Conservation (phyloP, 2,113 vertebrate genomes). For the Choloepus hoffmanni region DNA sequence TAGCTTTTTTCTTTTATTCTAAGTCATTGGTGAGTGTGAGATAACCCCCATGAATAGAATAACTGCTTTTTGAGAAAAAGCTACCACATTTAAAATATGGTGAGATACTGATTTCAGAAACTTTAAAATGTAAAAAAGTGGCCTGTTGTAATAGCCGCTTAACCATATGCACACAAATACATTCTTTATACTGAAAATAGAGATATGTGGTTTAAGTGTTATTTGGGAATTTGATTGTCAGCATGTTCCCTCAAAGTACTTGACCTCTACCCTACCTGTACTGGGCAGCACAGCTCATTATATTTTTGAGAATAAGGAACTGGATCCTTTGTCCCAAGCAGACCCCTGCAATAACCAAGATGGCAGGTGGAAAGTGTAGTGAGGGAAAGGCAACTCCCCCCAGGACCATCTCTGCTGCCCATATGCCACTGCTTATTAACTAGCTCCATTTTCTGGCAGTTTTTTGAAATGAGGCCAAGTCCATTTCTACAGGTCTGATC, state of each 20-base stretch:
- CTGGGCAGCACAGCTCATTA: background rate
- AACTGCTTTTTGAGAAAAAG: background rate
- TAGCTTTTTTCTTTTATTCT: background rate
- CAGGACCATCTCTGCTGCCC: background rate
- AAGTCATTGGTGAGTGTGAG: background rate
- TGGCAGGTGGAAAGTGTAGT: background rate
- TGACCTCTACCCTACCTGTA: background rate
- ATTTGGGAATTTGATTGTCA: background rate
- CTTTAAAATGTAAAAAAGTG: background rate
- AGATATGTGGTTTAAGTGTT: background rate
- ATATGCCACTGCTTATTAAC: background rate
- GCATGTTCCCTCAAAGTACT: background rate
- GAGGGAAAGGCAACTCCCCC: accelerated
- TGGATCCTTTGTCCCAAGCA: background rate
- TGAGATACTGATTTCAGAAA: conserved; percentile 41
- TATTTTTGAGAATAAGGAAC: background rate
- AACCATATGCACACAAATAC: background rate
- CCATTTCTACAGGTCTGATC: conserved; percentile 5
- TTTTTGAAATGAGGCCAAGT: background rate
- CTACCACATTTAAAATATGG: background rate
- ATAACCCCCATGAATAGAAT: background rate
- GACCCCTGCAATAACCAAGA: background rate
- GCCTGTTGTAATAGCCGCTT: background rate
- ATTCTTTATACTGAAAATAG: conserved; percentile 17
- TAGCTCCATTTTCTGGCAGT: background rate